phyloP scores from a whole-genome alignment of 2,797 vertebrate species.

The Falco biarmicus region DNA sequence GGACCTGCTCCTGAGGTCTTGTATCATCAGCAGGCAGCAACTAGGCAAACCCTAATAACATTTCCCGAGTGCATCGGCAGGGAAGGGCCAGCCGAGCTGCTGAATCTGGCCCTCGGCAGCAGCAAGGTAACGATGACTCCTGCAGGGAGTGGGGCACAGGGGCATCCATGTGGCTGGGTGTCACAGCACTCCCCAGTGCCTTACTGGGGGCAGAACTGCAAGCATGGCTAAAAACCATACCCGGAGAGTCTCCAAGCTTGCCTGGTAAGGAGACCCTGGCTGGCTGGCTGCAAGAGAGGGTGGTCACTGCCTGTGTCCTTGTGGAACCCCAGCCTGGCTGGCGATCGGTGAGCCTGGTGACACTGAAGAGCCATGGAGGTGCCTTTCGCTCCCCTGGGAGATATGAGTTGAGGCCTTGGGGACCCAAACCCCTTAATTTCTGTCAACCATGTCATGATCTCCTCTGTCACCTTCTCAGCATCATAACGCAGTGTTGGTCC shows the following conservation, averaged over 20 bases:
- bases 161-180: background rate
- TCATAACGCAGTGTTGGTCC: background rate
- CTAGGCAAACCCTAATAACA: background rate
- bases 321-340: background rate
- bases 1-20: background rate
- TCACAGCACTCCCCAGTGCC: background rate
- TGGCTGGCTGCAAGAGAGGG: background rate
- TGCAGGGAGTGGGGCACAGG: no score
- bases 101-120: background rate
- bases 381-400: background rate
- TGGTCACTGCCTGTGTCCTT: background rate
- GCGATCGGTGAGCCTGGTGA: background rate
- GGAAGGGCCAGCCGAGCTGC: rapidly evolving
- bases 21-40: background rate
- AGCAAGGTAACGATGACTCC: background rate
- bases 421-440: background rate
- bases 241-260: background rate
- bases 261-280: background rate
- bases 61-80: background rate
- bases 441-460: background rate
- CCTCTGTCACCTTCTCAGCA: background rate
- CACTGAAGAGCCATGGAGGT: background rate
- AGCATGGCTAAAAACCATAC: background rate
- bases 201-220: background rate
- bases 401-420: background rate